Conservation (phyloP, 2,888 invertebrate species). For the Chrysina gloriosa region DNA sequence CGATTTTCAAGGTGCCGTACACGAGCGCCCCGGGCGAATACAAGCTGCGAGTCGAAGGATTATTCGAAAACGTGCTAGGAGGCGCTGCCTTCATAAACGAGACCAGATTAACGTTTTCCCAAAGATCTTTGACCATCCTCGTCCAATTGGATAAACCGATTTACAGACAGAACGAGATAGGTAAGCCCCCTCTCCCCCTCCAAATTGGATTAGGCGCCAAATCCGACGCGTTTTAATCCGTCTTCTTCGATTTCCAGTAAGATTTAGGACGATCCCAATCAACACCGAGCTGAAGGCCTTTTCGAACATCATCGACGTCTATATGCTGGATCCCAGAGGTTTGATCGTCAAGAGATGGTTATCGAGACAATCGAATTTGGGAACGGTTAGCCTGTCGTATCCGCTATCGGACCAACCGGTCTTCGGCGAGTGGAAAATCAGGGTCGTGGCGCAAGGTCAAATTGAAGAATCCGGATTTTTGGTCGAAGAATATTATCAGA, state of each 20-base stretch:
- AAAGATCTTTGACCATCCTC: constrained; percentile 94
- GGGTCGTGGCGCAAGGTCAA: constrained; percentile 89
- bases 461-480: constrained; percentile 86
- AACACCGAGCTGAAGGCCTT: constrained; percentile 92
- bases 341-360: constrained; percentile 93
- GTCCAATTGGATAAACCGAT: constrained; percentile 95
- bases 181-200: constrained; percentile 63
- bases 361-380: constrained; percentile 91
- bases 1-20: constrained; percentile 87
- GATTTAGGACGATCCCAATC: constrained; percentile 92
- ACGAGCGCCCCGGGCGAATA: constrained; percentile 88
- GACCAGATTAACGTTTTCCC: constrained; percentile 85
- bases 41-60: constrained; percentile 71
- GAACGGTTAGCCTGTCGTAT: constrained; percentile 93
- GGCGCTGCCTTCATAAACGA: constrained; percentile 93
- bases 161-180: constrained; percentile 91
- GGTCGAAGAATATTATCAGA: constrained; percentile 96
- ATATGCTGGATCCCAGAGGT: constrained; percentile 88
- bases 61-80: constrained; percentile 80
- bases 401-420: constrained; percentile 91
- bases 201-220: too few relatives aligned
- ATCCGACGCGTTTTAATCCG: neutral
- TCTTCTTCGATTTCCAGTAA: constrained; percentile 68
- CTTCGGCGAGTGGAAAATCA: constrained; percentile 92
- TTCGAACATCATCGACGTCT: constrained; percentile 91